phyloP scores from a whole-genome alignment of 2,888 invertebrate species.

The Erebia epiphron region DNA sequence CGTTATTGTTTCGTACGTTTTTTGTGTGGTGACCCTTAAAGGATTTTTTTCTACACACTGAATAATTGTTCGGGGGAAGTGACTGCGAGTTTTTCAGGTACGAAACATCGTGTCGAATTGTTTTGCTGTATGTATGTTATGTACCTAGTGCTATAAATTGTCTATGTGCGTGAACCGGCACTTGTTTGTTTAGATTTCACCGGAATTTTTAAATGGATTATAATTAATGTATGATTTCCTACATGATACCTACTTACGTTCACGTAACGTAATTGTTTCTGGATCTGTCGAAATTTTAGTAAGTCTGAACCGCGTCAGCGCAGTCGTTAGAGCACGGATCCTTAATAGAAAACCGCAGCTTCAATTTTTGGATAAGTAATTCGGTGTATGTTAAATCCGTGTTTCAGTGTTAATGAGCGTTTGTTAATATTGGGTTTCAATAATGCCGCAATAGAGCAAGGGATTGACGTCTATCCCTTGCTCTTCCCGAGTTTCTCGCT shows the following conservation, averaged over 20 bases:
- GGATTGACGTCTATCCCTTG: too few species aligned
- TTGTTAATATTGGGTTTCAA: too few species aligned
- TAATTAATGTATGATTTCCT: constrained; percentile 42
- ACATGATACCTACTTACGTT: constrained; percentile 22
- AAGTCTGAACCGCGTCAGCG: background rate
- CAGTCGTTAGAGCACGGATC: constrained; percentile 1
- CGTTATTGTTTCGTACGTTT: constrained; percentile 25
- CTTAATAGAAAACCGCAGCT: background rate
- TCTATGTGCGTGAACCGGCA: constrained; percentile 42
- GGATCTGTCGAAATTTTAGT: constrained; percentile 27
- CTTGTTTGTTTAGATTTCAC: constrained; percentile 50
- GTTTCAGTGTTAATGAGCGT: too few species aligned
- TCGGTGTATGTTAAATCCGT: background rate
- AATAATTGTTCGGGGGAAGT: constrained; percentile 27
- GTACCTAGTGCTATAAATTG: constrained; percentile 33
- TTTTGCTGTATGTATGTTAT: constrained; percentile 12
- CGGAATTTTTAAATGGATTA: constrained; percentile 43
- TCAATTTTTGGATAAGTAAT: background rate
- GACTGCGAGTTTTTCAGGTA: constrained; percentile 48
- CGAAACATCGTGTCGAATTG: constrained; percentile 35
- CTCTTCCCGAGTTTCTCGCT: too few species aligned
- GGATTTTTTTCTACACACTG: background rate
- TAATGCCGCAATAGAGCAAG: too few species aligned
- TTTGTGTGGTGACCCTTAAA: constrained; percentile 37
- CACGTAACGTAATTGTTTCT: constrained; percentile 31